Percentiles rank a stretch among this genome's conserved stretches.
phyloP scores from a whole-genome alignment of 1,140 invertebrate genomes.

The Drosophila erecta region DNA sequence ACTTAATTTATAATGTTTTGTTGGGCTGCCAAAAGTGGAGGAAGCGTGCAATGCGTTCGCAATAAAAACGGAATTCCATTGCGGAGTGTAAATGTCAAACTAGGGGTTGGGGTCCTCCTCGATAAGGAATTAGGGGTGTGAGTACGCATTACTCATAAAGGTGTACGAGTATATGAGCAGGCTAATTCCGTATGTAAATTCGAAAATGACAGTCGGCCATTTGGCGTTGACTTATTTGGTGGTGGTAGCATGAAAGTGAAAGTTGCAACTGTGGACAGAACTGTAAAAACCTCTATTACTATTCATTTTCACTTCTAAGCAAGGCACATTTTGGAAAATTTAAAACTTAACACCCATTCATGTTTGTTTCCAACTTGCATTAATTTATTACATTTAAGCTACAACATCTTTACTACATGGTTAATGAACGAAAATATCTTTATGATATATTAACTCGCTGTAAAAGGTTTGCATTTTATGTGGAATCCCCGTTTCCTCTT shows the following conservation, averaged over 20 bases:
- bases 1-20: slow-evolving; percentile 80
- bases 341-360: too few relatives aligned
- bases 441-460: not conserved
- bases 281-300: too few relatives aligned
- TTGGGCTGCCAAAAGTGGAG: slow-evolving; percentile 62
- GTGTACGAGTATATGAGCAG: slow-evolving; percentile 13
- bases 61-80: slow-evolving; percentile 56
- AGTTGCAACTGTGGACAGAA: not conserved
- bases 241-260: not conserved
- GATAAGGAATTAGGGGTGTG: slow-evolving; percentile 11
- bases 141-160: slow-evolving; percentile 21
- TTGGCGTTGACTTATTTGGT: not conserved
- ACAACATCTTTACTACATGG: too few relatives aligned
- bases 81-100: slow-evolving; percentile 51
- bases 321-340: too few relatives aligned
- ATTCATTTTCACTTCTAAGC: too few relatives aligned
- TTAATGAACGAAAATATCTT: not conserved
- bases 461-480: not conserved
- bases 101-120: slow-evolving; percentile 2
- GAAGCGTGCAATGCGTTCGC: slow-evolving; percentile 52
- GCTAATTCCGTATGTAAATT: slow-evolving; percentile 34
- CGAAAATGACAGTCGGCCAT: slow-evolving; percentile 9
- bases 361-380: too few relatives aligned
- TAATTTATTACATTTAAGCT: too few relatives aligned
- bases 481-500: not conserved